Conservation (phyloP, 1,140 invertebrate genomes). For the Philopotamus ludificatus region DNA sequence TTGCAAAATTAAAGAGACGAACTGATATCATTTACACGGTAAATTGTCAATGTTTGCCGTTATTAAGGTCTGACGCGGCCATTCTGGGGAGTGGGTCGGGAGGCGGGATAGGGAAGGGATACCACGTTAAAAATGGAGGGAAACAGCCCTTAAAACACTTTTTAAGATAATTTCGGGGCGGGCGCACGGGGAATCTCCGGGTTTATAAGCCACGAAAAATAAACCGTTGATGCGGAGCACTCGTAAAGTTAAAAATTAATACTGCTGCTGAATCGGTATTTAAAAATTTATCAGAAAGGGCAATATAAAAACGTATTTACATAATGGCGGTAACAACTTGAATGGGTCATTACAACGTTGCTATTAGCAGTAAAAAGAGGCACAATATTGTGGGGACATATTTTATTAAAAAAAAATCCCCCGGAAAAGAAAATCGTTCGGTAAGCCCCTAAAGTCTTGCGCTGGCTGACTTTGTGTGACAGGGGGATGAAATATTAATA, state of each 20-base stretch:
- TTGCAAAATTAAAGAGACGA: neutral
- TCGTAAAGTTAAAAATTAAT: constrained; percentile 36
- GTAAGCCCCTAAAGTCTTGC: neutral
- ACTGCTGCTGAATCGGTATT: constrained; percentile 34
- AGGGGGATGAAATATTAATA: neutral
- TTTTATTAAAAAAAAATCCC: constrained; percentile 25
- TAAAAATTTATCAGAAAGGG: constrained; percentile 36
- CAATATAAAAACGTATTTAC: constrained; percentile 34
- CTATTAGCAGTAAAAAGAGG: constrained; percentile 33
- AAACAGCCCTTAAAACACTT: neutral
- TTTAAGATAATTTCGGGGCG: neutral
- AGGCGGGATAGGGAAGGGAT: neutral
- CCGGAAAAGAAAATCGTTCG: neutral
- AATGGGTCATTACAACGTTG: constrained; percentile 33
- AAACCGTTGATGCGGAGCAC: constrained; percentile 19
- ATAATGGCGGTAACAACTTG: constrained; percentile 35
- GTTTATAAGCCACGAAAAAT: constrained; percentile 17
- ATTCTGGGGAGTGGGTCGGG: neutral
- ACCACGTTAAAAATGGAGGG: constrained; percentile 5
- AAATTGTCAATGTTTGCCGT: neutral
- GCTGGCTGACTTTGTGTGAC: neutral
- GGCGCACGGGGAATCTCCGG: neutral
- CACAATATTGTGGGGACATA: constrained; percentile 22
- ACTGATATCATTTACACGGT: neutral
- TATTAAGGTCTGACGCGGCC: neutral